Conservation (phyloP, 2,797 vertebrate genomes). For the Hafferia zeledoni region DNA sequence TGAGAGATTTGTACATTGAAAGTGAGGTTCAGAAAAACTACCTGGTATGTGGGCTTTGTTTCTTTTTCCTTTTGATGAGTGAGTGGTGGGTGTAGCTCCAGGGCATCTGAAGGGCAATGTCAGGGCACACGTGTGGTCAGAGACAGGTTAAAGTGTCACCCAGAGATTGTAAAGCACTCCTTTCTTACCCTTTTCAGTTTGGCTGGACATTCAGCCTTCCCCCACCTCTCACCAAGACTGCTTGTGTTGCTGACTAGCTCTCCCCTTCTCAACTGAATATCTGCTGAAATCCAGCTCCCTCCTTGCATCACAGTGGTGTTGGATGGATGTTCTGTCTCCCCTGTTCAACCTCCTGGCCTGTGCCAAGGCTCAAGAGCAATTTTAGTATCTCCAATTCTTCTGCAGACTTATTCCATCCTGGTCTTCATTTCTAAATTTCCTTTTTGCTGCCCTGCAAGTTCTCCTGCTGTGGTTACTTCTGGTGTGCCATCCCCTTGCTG, state of each 20-base stretch:
- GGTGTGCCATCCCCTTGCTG: background rate
- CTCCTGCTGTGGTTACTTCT: background rate
- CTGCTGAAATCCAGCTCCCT: background rate
- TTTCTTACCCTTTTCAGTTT: background rate
- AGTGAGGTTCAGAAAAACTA: background rate
- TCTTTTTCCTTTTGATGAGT: slow-evolving; percentile 2
- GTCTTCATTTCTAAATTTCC: background rate
- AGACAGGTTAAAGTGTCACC: background rate
- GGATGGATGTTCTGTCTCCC: rapidly evolving
- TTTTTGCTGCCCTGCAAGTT: background rate
- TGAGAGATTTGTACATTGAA: background rate
- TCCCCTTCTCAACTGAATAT: background rate
- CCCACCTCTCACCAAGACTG: background rate
- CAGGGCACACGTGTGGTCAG: background rate
- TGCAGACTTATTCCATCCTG: background rate
- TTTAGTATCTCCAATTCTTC: background rate
- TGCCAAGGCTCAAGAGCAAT: rapidly evolving
- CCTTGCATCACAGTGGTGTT: rapidly evolving
- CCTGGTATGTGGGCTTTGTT: background rate
- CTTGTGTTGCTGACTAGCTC: background rate
- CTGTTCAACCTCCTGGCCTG: background rate
- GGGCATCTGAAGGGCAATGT: background rate
- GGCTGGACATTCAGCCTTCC: background rate
- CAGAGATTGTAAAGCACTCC: background rate
- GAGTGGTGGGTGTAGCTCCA: background rate